Evolutionary conservation across 2,888 invertebrate species (phyloP).

Genomic region (Lacanobia wlatinum): DNA sequence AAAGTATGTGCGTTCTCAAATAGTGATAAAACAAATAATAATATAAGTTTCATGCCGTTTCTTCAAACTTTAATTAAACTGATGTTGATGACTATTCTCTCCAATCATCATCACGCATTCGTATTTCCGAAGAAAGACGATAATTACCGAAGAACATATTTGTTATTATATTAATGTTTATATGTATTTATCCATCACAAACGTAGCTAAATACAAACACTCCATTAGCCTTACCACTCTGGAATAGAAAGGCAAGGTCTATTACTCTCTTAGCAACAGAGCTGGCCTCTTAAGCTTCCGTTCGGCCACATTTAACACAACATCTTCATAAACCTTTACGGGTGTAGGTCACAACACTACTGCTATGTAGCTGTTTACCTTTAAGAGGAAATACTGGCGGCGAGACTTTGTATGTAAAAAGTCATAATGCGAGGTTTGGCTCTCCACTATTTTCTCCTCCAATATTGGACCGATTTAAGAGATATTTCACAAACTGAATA

Average conservation of each 20-base stretch:
- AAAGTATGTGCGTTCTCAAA: neutral
- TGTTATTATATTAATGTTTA: neutral
- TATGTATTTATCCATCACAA: neutral
- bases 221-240: conserved; percentile 39
- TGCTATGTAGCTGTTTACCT: conserved; percentile 1
- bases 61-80: too few species aligned
- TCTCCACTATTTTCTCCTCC: too few species aligned
- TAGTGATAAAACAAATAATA: neutral
- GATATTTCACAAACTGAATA: too few species aligned
- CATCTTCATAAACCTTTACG: conserved; percentile 47
- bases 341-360: conserved; percentile 25
- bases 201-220: conserved; percentile 19
- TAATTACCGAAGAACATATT: neutral
- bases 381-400: too few species aligned
- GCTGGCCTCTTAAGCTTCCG: conserved; percentile 35
- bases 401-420: too few species aligned
- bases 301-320: conserved; percentile 55
- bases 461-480: too few species aligned
- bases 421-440: too few species aligned
- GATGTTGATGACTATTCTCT: neutral
- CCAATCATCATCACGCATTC: neutral
- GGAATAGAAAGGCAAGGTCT: conserved; percentile 37
- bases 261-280: conserved; percentile 38
- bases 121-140: neutral
- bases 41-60: too few species aligned